phyloP scores from a whole-genome alignment of 92 coral and sea anemone species.

The Heteractis magnifica region DNA sequence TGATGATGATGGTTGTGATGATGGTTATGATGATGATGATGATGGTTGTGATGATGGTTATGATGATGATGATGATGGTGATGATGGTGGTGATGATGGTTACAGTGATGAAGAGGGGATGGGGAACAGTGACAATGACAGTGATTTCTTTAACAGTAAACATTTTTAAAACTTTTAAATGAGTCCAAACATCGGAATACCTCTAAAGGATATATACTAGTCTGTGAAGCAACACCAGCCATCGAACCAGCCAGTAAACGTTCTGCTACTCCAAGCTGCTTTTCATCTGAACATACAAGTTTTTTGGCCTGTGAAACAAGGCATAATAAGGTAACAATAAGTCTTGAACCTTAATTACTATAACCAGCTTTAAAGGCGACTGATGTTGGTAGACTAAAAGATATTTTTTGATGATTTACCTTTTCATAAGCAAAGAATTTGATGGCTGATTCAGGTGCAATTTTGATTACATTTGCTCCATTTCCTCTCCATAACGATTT shows the following conservation, averaged over 20 bases:
- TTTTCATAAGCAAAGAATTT: conserved; percentile 97
- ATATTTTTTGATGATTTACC: conserved; percentile 29
- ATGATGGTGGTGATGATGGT: background rate
- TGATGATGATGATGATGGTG: background rate
- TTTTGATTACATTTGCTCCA: conserved; percentile 96
- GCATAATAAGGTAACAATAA: background rate
- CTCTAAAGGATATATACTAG: conserved; percentile 94
- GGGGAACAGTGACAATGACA: no score
- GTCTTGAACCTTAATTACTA: no score
- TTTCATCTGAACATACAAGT: conserved; percentile 82
- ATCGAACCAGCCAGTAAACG: conserved; percentile 91
- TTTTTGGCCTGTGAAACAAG: conserved; percentile 79
- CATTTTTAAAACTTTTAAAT: no score
- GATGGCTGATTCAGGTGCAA: conserved; percentile 97
- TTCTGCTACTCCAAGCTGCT: conserved; percentile 82
- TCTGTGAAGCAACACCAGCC: conserved; percentile 98
- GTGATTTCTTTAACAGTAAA: no score
- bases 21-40: background rate
- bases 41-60: background rate
- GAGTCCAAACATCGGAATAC: conserved; percentile 26
- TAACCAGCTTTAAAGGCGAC: no score
- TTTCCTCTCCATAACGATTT: conserved; percentile 97
- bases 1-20: background rate
- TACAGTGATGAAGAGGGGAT: background rate
- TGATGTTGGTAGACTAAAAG: no score